phyloP scores from a whole-genome alignment of 2,888 invertebrate species.

The Sphaeridia pumilis region DNA sequence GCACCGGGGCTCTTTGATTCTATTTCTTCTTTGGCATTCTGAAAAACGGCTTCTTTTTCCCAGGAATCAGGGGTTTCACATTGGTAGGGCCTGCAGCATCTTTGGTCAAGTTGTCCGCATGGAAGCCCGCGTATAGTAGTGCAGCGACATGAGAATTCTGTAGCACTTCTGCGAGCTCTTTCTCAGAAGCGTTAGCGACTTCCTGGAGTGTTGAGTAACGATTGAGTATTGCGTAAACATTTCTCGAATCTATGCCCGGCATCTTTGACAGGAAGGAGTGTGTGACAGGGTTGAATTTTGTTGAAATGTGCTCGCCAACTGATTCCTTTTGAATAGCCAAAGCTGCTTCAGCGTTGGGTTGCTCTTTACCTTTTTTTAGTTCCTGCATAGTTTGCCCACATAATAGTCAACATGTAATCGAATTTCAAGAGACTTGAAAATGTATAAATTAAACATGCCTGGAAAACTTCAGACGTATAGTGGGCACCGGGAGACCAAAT shows the following conservation, averaged over 20 bases:
- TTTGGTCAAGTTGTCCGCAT: constrained; percentile 18
- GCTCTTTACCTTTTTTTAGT: constrained; percentile 58
- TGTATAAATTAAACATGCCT: constrained; percentile 66
- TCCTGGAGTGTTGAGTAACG: constrained; percentile 55
- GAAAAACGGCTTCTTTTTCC: constrained; percentile 10
- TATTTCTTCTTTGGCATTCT: constrained; percentile 1
- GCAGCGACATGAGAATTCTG: constrained; percentile 56
- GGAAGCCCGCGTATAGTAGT: constrained; percentile 49
- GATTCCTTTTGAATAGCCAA: constrained; percentile 54
- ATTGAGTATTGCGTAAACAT: constrained; percentile 63
- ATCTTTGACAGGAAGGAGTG: constrained; percentile 73
- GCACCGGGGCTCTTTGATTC: too few relatives aligned
- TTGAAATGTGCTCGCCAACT: constrained; percentile 39
- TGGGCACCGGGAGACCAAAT: constrained; percentile 96
- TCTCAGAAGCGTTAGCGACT: constrained; percentile 38
- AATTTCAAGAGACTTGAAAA: constrained; percentile 3
- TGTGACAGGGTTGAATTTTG: constrained; percentile 58
- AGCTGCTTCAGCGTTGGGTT: constrained; percentile 64
- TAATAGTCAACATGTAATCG: constrained; percentile 8
- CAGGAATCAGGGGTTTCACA: background rate
- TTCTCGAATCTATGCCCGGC: constrained; percentile 80
- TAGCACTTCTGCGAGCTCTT: constrained; percentile 51
- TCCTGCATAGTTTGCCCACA: constrained; percentile 43
- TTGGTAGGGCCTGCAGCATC: constrained; percentile 1
- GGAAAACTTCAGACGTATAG: constrained; percentile 89